phyloP scores from a whole-genome alignment of 2,888 invertebrate species.

The Limulus polyphemus region DNA sequence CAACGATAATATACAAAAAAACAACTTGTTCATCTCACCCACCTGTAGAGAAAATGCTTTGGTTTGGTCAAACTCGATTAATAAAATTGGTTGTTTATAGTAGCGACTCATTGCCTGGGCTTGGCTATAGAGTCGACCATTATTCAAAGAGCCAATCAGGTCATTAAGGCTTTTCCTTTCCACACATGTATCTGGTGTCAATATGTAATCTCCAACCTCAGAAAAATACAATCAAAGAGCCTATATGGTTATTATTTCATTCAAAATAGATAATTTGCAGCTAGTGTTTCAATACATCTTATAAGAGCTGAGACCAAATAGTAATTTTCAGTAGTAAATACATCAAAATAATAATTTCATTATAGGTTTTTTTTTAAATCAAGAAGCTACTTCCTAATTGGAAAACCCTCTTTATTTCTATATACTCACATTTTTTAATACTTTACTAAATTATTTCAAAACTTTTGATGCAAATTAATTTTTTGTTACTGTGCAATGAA shows the following conservation, averaged over 20 bases:
- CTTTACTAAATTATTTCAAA: too few species aligned
- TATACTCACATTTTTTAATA: too few species aligned
- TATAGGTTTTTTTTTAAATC: too few species aligned
- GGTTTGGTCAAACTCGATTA: slow-evolving; percentile 92
- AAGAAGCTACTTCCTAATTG: too few species aligned
- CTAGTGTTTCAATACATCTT: too few species aligned
- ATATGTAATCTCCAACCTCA: slow-evolving; percentile 91
- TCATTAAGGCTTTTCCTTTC: slow-evolving; percentile 94
- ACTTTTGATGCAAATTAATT: too few species aligned
- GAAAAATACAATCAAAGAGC: slow-evolving; percentile 22
- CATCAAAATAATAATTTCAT: too few species aligned
- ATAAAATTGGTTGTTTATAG: slow-evolving; percentile 72
- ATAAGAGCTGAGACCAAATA: too few species aligned
- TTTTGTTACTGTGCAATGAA: too few species aligned
- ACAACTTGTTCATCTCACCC: slow-evolving; percentile 22
- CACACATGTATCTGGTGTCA: slow-evolving; percentile 90
- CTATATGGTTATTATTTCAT: slow-evolving; percentile 1
- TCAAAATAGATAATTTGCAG: too few species aligned
- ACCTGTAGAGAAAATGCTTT: slow-evolving; percentile 81
- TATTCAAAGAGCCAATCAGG: slow-evolving; percentile 85
- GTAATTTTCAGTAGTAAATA: too few species aligned
- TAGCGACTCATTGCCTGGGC: slow-evolving; percentile 83
- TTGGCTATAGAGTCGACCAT: slow-evolving; percentile 89
- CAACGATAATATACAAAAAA: neutral
- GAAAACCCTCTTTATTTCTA: too few species aligned